A percentile compares a stretch with the other conserved stretches of the same genome.
Conservation (phyloP, 2,113 vertebrate genomes). For the Rhegmatorhina hoffmannsi region DNA sequence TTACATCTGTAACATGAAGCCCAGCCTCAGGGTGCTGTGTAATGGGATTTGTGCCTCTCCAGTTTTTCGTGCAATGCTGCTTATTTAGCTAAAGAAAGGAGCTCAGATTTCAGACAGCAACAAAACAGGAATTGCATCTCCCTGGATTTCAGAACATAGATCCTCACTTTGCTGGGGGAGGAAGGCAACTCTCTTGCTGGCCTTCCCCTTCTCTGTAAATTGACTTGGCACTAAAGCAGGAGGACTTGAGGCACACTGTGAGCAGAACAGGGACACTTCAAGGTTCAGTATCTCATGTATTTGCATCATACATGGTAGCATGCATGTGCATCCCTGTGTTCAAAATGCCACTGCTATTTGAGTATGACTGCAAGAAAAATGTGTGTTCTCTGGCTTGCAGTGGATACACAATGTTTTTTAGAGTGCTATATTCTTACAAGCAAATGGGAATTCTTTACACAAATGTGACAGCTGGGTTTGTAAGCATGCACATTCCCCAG, state of each 20-base stretch:
- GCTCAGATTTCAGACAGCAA: conserved; percentile 39
- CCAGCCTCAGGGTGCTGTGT: conserved; percentile 41
- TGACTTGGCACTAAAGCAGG: neutral
- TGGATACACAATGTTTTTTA: neutral
- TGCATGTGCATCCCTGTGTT: neutral
- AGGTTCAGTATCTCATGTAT: neutral
- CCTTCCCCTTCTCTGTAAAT: neutral
- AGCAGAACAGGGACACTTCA: neutral
- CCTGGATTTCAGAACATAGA: neutral
- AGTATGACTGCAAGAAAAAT: neutral
- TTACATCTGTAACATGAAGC: conserved; percentile 50
- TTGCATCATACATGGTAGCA: neutral
- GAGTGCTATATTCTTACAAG: neutral
- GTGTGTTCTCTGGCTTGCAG: neutral
- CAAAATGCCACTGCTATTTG: neutral
- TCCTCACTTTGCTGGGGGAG: neutral
- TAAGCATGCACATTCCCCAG: neutral
- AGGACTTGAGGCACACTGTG: neutral
- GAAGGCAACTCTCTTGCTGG: neutral
- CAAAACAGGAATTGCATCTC: neutral
- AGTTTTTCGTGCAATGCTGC: conserved; percentile 33
- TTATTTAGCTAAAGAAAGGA: conserved; percentile 46
- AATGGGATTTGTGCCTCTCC: conserved; percentile 57
- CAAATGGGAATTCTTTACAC: neutral
- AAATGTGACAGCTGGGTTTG: neutral